Evolutionary conservation across 1,140 invertebrate species (phyloP).

Genomic region (Hormaphis cornu): DNA sequence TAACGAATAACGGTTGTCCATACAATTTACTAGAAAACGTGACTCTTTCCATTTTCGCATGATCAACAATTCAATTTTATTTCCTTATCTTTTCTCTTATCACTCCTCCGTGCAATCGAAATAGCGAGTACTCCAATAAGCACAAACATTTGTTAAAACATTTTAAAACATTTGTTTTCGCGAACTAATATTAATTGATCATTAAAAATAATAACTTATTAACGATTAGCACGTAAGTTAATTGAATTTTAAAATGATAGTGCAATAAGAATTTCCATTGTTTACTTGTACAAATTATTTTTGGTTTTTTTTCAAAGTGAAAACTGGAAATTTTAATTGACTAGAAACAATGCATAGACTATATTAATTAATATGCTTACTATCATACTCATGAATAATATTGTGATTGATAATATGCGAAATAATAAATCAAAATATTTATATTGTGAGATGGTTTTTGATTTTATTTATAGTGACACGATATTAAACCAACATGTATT

Average conservation of each 20-base stretch:
- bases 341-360: background rate
- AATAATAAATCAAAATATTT: slow-evolving; percentile 31
- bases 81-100: no score
- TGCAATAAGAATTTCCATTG: slow-evolving; percentile 23
- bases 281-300: slow-evolving; percentile 13
- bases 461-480: background rate
- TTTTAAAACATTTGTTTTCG: no score
- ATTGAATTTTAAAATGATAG: background rate
- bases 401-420: slow-evolving; percentile 7
- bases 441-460: background rate
- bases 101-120: no score
- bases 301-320: slow-evolving; percentile 4
- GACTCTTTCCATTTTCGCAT: no score
- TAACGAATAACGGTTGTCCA: no score
- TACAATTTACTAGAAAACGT: no score
- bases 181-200: background rate
- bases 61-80: no score
- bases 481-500: background rate
- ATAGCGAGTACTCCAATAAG: background rate
- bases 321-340: slow-evolving; percentile 30
- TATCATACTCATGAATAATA: slow-evolving; percentile 23
- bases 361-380: background rate
- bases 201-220: background rate
- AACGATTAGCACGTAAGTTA: background rate
- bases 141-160: no score